Evolutionary conservation across 2,888 invertebrate species (phyloP).

Genomic region (Trissolcus japonicus): DNA sequence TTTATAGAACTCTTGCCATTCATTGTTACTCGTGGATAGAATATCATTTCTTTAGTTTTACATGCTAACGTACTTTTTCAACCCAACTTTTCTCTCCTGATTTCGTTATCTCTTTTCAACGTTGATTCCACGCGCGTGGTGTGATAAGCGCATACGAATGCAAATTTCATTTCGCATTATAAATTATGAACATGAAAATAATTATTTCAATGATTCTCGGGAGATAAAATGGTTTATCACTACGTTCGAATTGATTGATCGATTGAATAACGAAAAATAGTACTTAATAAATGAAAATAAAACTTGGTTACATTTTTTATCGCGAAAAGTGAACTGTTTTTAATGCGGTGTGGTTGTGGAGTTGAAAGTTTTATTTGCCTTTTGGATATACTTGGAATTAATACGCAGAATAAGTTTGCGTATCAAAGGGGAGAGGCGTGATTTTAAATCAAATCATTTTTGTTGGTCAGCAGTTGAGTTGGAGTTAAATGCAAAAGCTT

Average conservation of each 20-base stretch:
- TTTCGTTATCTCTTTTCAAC: conserved; percentile 5
- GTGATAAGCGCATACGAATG: conserved; percentile 9
- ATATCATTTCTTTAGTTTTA: conserved; percentile 35
- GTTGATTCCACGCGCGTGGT: not conserved
- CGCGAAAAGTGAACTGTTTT: no score
- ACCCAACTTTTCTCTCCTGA: not conserved
- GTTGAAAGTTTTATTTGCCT: no score
- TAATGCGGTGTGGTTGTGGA: no score
- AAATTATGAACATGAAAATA: conserved; percentile 7
- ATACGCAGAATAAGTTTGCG: no score
- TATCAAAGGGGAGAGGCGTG: no score
- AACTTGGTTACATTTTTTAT: no score
- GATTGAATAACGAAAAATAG: not conserved
- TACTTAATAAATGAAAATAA: no score
- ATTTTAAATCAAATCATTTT: no score
- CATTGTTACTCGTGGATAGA: conserved; percentile 38
- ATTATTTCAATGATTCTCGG: conserved; percentile 19
- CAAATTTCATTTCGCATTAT: conserved; percentile 15
- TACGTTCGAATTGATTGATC: conserved; percentile 12
- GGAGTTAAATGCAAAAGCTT: conserved; percentile 74
- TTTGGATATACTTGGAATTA: no score
- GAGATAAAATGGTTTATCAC: conserved; percentile 8
- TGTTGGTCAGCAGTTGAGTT: no score
- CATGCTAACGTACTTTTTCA: conserved; percentile 2
- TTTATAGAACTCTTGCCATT: conserved; percentile 58